Base-by-base conservation (phyloP, 2,888 invertebrate genomes). In the Cinara cedri region DNA sequence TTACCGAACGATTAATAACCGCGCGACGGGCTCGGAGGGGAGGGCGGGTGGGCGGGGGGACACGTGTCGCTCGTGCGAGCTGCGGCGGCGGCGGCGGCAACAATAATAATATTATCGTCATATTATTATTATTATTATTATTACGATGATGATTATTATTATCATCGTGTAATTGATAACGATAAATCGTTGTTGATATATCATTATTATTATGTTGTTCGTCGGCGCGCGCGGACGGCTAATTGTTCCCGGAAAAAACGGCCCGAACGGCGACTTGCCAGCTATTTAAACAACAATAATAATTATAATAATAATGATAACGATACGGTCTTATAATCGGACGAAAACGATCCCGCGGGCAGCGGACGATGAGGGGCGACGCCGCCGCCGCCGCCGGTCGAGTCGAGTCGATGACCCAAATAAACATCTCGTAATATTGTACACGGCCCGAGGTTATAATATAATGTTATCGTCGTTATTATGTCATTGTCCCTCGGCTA, bases 391-490 rank as follows among this genome's bases (percentile, higher is more conserved):
- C 8, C 57, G 62, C 60, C n/a, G 49, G 14, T n/a, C 42, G 74
- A 54, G n/a, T n/a, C n/a, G n/a, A n/a, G 68, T 70, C 78, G 78
- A 78, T 78, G 78, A 78, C 78, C 70, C 78, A 78, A 78, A 78
- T 78, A 78, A 78, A 78, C 78, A 78, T n/a, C n/a, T n/a, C n/a
- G n/a, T n/a, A n/a, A n/a, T n/a, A n/a, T n/a, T n/a, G n/a, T n/a
- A n/a, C n/a, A n/a, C n/a, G n/a, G n/a, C n/a, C n/a, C n/a, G n/a
- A n/a, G n/a, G n/a, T n/a, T n/a, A n/a, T n/a, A n/a, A n/a, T n/a
- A n/a, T n/a, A n/a, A n/a, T n/a, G n/a, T 19, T 16, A 2, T 19
- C 54, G 42, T 16, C 57, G 55, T 44, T 10, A n/a, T n/a, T n/a
- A n/a, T n/a, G n/a, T n/a, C n/a, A n/a, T n/a, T n/a, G n/a, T 10